Evolutionary conservation across 2,888 invertebrate genomes (phyloP), one percentile per base, ranked within the genome.

Genomic region (Cephus runcator): DNA sequence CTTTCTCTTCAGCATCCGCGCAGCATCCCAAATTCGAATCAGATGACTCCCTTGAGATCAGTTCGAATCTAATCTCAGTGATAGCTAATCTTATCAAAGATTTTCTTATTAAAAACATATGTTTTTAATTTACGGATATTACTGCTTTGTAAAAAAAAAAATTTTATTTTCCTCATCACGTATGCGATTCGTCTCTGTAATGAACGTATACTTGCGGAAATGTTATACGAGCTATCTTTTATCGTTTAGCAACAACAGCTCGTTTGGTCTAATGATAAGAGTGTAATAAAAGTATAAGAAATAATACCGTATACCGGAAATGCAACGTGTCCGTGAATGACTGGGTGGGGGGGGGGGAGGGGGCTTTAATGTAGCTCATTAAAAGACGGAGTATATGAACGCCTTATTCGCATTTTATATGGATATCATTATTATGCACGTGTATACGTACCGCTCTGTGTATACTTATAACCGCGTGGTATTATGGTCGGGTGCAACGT

Each of bases 371-470:
- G 77, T 80, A 82, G 76, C 76, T 85, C 84, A 81, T 85, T 84
- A 84, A 82, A 82, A 75, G 77, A 80, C 82, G 75, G n/a, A 11
- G 73, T 69, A 15, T 78, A 75, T 56, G 76, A 74, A 33, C 79
- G 76, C 73, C 82, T 81, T 33, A 33, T 82, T 83, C 77, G 73
- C 79, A 77, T 85, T 83, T 85, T 83, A 81, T 81, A 82, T 83
- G 83, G 84, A 84, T 86, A 87, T 85, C 80, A 81, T 85, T 83
- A 84, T 86, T 84, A 84, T 83, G 83, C 85, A 85, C 79, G 76
- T 79, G 69, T 77, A 33, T 71, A 31, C 71, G 71, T 71, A 75
- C 56, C 76, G 81, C 83, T 81, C 83, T 84, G 83, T 83, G 82
- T 83, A 84, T 56, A 56, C 56, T 56, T 56, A 56, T 56, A 56